A percentile compares a stretch with the other conserved stretches of the same genome.
Evolutionary conservation across 2,113 vertebrate genomes (phyloP).

Genomic region (Condylura cristata): DNA sequence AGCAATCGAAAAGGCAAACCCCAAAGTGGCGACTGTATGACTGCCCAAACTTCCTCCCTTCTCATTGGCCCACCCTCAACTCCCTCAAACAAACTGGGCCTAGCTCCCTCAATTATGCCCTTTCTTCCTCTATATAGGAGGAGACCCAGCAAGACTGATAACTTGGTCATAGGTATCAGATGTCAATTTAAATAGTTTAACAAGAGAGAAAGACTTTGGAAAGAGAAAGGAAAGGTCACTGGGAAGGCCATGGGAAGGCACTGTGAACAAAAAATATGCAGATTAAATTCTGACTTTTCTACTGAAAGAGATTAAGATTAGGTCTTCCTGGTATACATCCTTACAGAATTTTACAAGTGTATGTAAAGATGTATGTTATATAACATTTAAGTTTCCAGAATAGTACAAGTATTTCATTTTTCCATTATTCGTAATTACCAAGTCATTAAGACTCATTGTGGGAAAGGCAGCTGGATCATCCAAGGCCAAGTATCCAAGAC

Average conservation of each 20-base stretch:
- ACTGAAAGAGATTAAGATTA: no score
- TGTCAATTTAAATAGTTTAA: no score
- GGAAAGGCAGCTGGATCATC: background rate
- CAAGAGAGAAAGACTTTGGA: no score
- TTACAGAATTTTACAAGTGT: background rate
- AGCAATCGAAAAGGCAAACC: background rate
- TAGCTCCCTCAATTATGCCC: background rate
- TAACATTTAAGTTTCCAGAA: background rate
- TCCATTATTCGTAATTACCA: background rate
- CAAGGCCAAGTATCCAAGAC: background rate
- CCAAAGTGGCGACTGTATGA: background rate
- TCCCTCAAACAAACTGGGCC: background rate
- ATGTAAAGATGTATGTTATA: background rate
- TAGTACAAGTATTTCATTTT: background rate
- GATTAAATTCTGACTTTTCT: no score
- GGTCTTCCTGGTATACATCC: no score
- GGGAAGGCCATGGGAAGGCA: no score
- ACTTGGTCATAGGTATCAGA: no score
- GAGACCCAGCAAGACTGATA: no score
- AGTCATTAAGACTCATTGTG: background rate
- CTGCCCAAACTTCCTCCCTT: background rate
- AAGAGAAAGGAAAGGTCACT: no score
- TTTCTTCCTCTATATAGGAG: background rate
- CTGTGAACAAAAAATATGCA: no score
- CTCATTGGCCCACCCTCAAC: rapidly evolving